phyloP scores from a whole-genome alignment of 1,140 invertebrate genomes.

The Lasioglossum albipes region DNA sequence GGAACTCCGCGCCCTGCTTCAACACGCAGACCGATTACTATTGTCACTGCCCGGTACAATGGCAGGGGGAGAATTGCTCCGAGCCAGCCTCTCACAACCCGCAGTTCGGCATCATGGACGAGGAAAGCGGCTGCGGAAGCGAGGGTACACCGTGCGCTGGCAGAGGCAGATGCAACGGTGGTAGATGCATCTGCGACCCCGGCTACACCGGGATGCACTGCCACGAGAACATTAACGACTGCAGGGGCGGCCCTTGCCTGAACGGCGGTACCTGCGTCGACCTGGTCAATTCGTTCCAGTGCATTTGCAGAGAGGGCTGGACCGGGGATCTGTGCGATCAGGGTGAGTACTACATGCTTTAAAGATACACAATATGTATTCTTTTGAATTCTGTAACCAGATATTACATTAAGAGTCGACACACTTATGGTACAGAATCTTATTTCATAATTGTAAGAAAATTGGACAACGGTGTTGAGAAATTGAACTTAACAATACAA shows the following conservation, averaged over 20 bases:
- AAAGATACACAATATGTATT: no score
- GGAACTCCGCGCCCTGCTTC: constrained; percentile 89
- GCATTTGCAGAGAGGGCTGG: constrained; percentile 87
- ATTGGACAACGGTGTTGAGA: no score
- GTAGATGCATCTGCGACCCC: constrained; percentile 87
- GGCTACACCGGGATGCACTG: constrained; percentile 89
- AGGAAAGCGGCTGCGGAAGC: constrained; percentile 75
- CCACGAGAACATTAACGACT: constrained; percentile 88
- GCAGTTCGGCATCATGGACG: constrained; percentile 79
- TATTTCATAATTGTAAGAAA: no score
- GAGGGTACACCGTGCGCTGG: constrained; percentile 85
- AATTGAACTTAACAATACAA: no score
- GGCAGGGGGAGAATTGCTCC: constrained; percentile 95
- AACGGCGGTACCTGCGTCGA: constrained; percentile 89
- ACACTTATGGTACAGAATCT: no score
- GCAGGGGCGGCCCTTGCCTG: constrained; percentile 86
- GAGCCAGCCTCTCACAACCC: constrained; percentile 83
- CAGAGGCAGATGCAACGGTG: constrained; percentile 88
- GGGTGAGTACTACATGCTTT: constrained; percentile 74
- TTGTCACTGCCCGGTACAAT: constrained; percentile 92
- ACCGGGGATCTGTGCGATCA: constrained; percentile 84
- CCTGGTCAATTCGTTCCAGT: constrained; percentile 88
- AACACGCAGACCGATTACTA: constrained; percentile 93
- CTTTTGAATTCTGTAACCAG: no score
- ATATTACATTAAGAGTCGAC: no score